phyloP scores from a whole-genome alignment of 2,888 invertebrate species.

The Nomada lathburiana region DNA sequence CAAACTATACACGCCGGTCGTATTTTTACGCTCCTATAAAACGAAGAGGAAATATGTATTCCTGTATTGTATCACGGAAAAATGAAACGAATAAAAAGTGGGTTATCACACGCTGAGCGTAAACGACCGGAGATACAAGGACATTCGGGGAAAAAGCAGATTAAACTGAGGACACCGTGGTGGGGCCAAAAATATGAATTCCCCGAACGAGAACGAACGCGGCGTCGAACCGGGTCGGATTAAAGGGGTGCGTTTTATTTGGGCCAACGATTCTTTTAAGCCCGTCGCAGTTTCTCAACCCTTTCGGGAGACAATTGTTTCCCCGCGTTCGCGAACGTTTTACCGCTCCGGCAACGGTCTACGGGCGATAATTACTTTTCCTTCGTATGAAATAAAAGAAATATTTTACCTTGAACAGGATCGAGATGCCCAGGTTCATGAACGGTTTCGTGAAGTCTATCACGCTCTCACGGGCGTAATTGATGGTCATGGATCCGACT shows the following conservation, averaged over 20 bases:
- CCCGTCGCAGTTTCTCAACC: too few relatives aligned
- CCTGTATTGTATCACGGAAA: not conserved
- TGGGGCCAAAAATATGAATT: conserved; percentile 44
- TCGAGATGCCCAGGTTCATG: conserved; percentile 95
- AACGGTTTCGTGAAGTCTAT: conserved; percentile 97
- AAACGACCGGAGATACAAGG: not conserved
- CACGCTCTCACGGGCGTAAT: conserved; percentile 94
- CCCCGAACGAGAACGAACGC: not conserved
- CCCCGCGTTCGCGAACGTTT: too few relatives aligned
- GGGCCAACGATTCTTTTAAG: not conserved
- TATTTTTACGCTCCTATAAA: too few relatives aligned
- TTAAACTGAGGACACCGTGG: conserved; percentile 10
- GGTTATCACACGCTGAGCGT: not conserved
- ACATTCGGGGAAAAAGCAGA: not conserved
- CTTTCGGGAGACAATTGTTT: not conserved
- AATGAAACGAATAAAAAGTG: not conserved
- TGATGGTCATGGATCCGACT: conserved; percentile 95
- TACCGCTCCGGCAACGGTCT: not conserved
- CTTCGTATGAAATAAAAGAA: not conserved
- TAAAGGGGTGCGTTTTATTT: conserved; percentile 23
- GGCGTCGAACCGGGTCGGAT: conserved; percentile 27
- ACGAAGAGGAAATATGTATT: not conserved
- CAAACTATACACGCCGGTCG: too few relatives aligned
- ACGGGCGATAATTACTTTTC: not conserved
- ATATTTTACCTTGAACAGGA: conserved; percentile 90